Base-by-base conservation (phyloP, 1,140 invertebrate genomes). In the Drosophila rhopaloa region DNA sequence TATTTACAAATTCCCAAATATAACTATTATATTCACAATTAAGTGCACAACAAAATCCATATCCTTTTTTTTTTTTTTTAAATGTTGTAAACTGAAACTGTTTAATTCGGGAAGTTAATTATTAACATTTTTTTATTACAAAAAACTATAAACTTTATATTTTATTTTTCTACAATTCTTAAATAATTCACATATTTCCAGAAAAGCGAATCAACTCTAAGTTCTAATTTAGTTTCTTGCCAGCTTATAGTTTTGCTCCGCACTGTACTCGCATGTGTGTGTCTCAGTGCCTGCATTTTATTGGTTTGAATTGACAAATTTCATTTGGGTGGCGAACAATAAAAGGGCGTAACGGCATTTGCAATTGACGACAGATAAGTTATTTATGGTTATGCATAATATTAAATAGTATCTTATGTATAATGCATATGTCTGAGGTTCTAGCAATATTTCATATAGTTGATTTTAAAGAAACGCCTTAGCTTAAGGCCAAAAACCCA, bases 311-410 rank as follows among this genome's bases (percentile, higher is more conserved):
- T 82, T 88, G 82, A 88, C 66, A 86, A 86, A 88, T 88, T 88
- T 67, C 66, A 72, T 72, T 73, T 55, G 59, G 38, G 16, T 48
- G 65, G 57, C 35, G 68, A 76, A 86, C 82, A 86, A 76, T 82
- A 86, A 86, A 86, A 88, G 79, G 82, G 82, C 82, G 82, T 86
- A 46, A 88, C 81, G 53, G 35, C 55, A 72, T 76, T 76, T 62
- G 35, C 55, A 63, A 67, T 79, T 62, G 29, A 37, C 14, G 66
- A 59, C 68, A 60, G 14, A 56, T 48, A 44, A 57, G 46, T 35
- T 63, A 63, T 43, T 24, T 47, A 50, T 29, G 32, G 29, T 54
- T 54, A 48, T 54, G 32, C 16, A 51, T 65, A 56, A 19, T 57
- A 58, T 29, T 60, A 38, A 57, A 58, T 58, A n/a, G 14, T 40